Base-by-base conservation (phyloP, 2,113 vertebrate species). In the Vulpes ferrilata region DNA sequence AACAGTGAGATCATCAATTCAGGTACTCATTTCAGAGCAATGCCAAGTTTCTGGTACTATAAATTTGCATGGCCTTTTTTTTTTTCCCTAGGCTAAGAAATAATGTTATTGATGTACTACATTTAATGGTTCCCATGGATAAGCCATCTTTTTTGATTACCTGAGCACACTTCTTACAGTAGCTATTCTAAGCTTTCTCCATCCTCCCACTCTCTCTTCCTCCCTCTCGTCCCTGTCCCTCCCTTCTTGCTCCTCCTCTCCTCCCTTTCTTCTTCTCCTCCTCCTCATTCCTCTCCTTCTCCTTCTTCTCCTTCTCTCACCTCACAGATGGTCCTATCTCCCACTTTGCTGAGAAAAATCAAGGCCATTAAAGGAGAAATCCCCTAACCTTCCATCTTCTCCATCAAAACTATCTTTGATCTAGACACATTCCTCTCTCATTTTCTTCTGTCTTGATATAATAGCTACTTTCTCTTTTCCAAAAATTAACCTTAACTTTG, bases 261-360 rank as follows among this genome's bases (percentile, higher is more conserved):
- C 43, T 78, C n/a, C 67, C 27, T 27, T 43, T 43, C 60, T 3
- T 25, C 25, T 38, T 38, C 69, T 38, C 9, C 20, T 38, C 22
- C n/a, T 20, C 71, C 35, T 23, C 48, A 38, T 74, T 25, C 3
- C 25, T 6, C 22, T 43, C 2, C 71, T 22, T 27, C 16, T 27
- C 23, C n/a, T 48, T 11, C 51, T 65, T 20, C 20, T 88, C 48
- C 13, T 38, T 23, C 8, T n/a, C 59, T 92, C 32, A 97, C 27
- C 15, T 96, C 62, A 22, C 11, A 93, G 22, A 74, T 78, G 1
- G 7, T 71, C 43, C 83, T 76, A 3, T 74, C 5, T 96, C 43
- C 53, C 19, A 88, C 53, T 90, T 93, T 93, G 13, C 71, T 93
- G 59, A 84, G 53, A 94, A 96, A 86, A 90, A 76, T 79, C 57